Evolutionary conservation across 2,797 vertebrate species (phyloP).

Genomic region (Nannoperca australis): DNA sequence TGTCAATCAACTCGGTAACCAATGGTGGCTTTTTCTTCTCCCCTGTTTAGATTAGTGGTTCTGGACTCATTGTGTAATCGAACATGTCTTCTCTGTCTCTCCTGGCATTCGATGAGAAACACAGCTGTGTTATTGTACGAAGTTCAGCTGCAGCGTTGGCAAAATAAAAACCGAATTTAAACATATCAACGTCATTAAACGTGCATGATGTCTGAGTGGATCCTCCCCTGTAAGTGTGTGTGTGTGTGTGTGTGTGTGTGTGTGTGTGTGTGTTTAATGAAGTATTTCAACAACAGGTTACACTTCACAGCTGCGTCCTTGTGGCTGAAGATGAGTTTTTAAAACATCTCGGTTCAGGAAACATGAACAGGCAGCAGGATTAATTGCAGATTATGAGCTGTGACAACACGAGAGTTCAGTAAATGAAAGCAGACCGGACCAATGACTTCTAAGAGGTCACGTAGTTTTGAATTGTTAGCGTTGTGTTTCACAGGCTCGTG

Average conservation of each 20-base stretch:
- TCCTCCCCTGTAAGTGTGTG: neutral
- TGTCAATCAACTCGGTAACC: constrained; percentile 50
- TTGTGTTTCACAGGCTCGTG: constrained; percentile 11
- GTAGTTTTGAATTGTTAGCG: neutral
- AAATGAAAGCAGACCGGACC: neutral
- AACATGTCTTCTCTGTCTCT: constrained; percentile 9
- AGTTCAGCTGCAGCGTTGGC: constrained; percentile 20
- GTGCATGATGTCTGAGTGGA: constrained; percentile 46
- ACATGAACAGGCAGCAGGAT: neutral
- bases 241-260: neutral
- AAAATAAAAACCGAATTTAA: constrained; percentile 38
- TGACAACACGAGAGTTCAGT: neutral
- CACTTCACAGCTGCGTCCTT: neutral
- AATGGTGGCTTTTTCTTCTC: constrained; percentile 61
- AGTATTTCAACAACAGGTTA: constrained; percentile 9
- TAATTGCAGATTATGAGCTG: accelerated
- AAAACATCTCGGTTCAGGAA: neutral
- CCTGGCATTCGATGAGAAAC: constrained; percentile 15
- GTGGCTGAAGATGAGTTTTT: neutral
- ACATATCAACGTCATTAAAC: neutral
- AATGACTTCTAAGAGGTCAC: neutral
- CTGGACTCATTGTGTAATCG: constrained; percentile 30
- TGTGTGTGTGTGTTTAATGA: constrained; percentile 1
- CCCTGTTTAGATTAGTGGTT: constrained; percentile 9
- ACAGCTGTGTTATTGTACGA: constrained; percentile 25